phyloP scores from a whole-genome alignment of 2,797 vertebrate genomes.

The Bradypus variegatus region DNA sequence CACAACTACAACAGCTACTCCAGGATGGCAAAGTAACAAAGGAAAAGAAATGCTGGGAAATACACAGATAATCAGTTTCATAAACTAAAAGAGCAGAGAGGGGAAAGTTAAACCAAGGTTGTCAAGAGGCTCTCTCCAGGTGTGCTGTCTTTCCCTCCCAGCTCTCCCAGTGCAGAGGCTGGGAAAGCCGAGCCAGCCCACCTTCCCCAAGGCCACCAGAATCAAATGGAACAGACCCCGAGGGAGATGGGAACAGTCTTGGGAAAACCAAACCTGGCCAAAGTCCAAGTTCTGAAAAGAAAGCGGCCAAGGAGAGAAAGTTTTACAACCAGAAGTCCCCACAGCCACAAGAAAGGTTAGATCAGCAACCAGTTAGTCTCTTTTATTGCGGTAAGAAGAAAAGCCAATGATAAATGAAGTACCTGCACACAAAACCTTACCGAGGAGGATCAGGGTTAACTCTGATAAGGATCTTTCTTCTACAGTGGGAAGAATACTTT shows the following conservation, averaged over 20 bases:
- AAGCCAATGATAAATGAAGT: not conserved
- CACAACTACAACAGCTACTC: not conserved
- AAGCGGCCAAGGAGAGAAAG: not conserved
- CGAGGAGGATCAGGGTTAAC: not conserved
- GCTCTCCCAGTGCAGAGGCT: not conserved
- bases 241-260: fast-evolving
- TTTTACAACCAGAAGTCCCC: not conserved
- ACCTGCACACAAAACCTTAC: not conserved
- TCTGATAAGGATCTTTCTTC: not conserved
- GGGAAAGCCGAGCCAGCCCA: fast-evolving
- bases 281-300: not conserved
- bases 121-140: not conserved
- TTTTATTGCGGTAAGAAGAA: not conserved
- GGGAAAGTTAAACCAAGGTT: not conserved
- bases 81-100: not conserved
- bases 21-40: not conserved
- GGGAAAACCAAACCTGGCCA: not conserved
- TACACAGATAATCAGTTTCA: not conserved
- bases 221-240: not conserved
- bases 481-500: not conserved
- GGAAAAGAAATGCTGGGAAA: not conserved
- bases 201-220: not conserved
- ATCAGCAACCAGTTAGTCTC: not conserved
- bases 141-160: no score
- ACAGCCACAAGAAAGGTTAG: not conserved